A percentile compares a stretch with the other conserved stretches of the same genome.
Evolutionary conservation across 1,140 invertebrate genomes (phyloP).

Genomic region (Portunus trituberculatus): DNA sequence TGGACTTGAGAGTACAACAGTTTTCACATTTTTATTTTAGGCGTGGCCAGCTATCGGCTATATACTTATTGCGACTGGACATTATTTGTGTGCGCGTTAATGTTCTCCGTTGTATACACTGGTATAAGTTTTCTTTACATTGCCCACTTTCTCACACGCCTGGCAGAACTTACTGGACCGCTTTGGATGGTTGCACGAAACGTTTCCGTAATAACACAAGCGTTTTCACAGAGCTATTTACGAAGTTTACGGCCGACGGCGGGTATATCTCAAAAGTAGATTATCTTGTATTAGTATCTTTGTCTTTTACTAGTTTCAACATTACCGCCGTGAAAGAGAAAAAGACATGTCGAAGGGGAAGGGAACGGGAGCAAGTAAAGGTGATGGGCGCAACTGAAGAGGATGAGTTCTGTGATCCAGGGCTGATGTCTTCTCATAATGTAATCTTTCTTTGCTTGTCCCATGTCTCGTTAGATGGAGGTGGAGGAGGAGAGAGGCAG

Average conservation of each 20-base stretch:
- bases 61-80: too few relatives aligned
- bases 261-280: slow-evolving; percentile 10
- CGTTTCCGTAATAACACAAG: background rate
- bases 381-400: too few relatives aligned
- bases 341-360: too few relatives aligned
- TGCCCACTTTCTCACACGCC: background rate
- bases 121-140: background rate
- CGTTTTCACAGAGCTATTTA: background rate
- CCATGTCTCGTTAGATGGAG: background rate
- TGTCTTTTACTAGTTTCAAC: too few relatives aligned
- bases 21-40: too few relatives aligned
- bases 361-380: too few relatives aligned
- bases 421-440: background rate
- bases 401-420: background rate
- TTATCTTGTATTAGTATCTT: background rate
- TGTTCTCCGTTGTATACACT: background rate
- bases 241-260: background rate
- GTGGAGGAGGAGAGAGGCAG: background rate
- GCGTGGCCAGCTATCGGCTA: too few relatives aligned
- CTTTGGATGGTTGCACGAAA: background rate
- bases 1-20: too few relatives aligned
- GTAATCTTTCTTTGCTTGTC: background rate
- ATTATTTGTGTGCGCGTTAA: background rate
- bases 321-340: too few relatives aligned
- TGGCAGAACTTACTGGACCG: background rate